Evolutionary conservation across 1,140 invertebrate species (phyloP), one percentile per base, ranked within the genome.

Genomic region (Sarcophaga peregrina): DNA sequence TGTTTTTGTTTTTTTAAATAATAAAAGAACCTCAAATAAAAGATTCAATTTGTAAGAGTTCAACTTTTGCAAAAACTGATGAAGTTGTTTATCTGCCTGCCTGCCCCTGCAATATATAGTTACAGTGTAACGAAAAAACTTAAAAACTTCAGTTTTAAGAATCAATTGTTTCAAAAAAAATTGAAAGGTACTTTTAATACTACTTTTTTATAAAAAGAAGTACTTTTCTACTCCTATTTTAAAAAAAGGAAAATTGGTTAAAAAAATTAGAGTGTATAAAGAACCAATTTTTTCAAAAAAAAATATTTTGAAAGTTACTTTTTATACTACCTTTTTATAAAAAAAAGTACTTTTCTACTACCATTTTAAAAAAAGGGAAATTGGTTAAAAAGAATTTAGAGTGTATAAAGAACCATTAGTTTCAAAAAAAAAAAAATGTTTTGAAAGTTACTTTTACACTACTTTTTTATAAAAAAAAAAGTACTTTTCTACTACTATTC

Each of bases 401-500:
- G n/a, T n/a, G n/a, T n/a, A n/a, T 9, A 58, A 58, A 9, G n/a
- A 10, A 58, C 1, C n/a, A 58, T n/a, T 58, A 58, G 13, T 58
- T 9, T 58, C 9, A 10, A 5, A 58, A 58, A 58, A 58, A 10
- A 15, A 7, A 58, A 58, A 15, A 7, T 58, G 13, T 54, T 58
- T 58, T 58, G 6, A 5, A 58, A n/a, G n/a, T n/a, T 58, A 58
- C 52, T 58, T 58, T 58, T n/a, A n/a, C n/a, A n/a, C n/a, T n/a
- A n/a, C n/a, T n/a, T 58, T 54, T 54, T 54, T 10, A 5, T 54
- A 10, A 54, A 54, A 54, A 58, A 58, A 58, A 58, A 58, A 58
- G 52, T 58, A 58, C 52, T 58, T 58, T 58, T 58, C 52, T 58
- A 58, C 52, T 58, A 58, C 52, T 58, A 58, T 58, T 58, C n/a